Conservation (phyloP, 2,797 vertebrate genomes). For the Emydoidea blandingii region DNA sequence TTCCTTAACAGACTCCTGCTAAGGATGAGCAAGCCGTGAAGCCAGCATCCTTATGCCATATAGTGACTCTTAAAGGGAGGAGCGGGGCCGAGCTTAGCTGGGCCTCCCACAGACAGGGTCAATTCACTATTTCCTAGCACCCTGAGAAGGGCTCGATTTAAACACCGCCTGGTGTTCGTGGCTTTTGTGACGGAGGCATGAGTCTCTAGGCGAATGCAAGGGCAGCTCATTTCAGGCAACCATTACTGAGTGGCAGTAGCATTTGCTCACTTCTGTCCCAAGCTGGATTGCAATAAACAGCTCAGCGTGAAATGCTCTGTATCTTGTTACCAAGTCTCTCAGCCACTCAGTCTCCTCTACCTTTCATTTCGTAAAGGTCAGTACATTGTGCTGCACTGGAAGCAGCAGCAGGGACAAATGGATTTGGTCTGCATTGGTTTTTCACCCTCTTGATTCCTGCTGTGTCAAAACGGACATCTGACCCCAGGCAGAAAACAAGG, state of each 20-base stretch:
- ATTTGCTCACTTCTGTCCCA: not conserved
- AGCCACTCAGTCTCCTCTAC: not conserved
- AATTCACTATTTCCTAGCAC: too few species aligned
- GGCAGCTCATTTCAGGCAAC: not conserved
- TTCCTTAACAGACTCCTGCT: not conserved
- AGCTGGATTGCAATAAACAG: not conserved
- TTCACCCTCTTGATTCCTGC: not conserved
- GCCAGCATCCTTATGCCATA: too few species aligned
- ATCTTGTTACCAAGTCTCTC: not conserved
- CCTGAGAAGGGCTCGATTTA: too few species aligned
- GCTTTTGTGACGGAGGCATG: too few species aligned
- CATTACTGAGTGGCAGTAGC: not conserved
- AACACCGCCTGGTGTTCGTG: fast-evolving
- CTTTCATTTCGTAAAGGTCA: not conserved
- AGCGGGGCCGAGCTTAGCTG: too few species aligned
- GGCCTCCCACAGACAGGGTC: too few species aligned
- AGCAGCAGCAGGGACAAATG: not conserved
- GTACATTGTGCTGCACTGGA: not conserved
- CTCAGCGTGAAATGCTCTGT: not conserved
- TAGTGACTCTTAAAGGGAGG: too few species aligned
- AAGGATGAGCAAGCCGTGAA: not conserved
- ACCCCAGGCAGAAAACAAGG: not conserved
- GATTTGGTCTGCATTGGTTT: not conserved
- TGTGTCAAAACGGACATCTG: not conserved
- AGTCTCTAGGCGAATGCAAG: fast-evolving